Evolutionary conservation across 2,797 vertebrate species (phyloP), one percentile per base, ranked within the genome.

Genomic region (Clarias platycephalus): DNA sequence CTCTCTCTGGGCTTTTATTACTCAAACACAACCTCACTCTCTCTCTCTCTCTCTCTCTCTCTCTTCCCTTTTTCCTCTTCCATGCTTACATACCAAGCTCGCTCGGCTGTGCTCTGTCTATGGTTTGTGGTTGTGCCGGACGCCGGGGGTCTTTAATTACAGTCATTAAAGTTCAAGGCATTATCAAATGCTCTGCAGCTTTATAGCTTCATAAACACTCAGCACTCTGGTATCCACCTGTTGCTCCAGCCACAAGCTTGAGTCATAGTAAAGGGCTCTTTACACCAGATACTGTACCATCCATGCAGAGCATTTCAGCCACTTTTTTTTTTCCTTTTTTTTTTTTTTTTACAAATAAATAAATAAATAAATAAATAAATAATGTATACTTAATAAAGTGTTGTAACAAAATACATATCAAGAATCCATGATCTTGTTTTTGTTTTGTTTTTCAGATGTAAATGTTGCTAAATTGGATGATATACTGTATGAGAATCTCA

Each of bases 191-290:
- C 86, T 80, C 74, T 76, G 71, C 81, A 79, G 79, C 79, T 90
- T 90, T 88, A 91, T 77, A 74, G 87, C 88, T 87, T 88, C 87
- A 88, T 89, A 91, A 91, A 90, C 90, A 89, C 88, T 86, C 84
- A 37, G 78, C 81, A 70, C 86, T 88, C 86, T 81, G 84, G 88
- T 86, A 86, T 88, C 82, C 87, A 90, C 89, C 90, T 90, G 90
- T 85, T 80, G 86, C 74, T 78, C 83, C 53, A 63, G 53, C 49
- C 67, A 60, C 34, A 71, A 76, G 78, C 57, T 40, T 62, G 24
- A 75, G 40, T 72, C 34, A 34, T 44, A 60, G 12, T 49, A 66
- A 40, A 18, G 1, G 16, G 22, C 34, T 31, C 24, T 64, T 40
- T 28, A 53, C 28, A 83, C 49, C 28, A 64, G 66, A 79, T 53